Evolutionary conservation across 2,888 invertebrate genomes (phyloP).

Genomic region (Isoperla grammatica): DNA sequence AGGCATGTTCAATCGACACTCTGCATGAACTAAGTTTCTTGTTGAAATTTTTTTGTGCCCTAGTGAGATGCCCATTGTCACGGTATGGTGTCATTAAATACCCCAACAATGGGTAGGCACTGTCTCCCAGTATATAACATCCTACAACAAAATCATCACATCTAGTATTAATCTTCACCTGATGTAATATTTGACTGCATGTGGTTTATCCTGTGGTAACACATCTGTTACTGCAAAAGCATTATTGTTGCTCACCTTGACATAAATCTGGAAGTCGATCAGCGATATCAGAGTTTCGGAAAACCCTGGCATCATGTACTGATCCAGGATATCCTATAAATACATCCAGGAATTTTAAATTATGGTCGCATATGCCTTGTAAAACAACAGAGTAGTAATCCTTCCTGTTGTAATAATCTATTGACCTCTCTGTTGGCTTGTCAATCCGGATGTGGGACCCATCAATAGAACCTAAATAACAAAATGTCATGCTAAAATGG

Average conservation of each 20-base stretch:
- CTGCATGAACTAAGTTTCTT: no score
- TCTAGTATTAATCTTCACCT: no score
- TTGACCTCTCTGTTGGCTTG: slow-evolving; percentile 21
- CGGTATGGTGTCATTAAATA: no score
- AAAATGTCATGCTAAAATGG: no score
- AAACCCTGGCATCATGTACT: slow-evolving; percentile 28
- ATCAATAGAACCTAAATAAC: slow-evolving; percentile 22
- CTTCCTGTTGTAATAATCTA: slow-evolving; percentile 24
- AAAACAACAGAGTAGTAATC: slow-evolving; percentile 22
- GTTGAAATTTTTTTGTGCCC: no score
- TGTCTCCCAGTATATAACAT: slow-evolving; percentile 31
- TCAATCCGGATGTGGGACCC: slow-evolving; percentile 25
- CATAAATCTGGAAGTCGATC: background rate
- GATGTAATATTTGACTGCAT: no score
- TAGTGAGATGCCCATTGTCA: no score
- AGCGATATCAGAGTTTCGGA: slow-evolving; percentile 3
- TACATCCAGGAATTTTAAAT: slow-evolving; percentile 21
- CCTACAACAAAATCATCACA: no score
- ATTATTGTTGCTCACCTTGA: no score
- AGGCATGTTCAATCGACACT: no score
- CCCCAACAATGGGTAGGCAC: slow-evolving; percentile 31
- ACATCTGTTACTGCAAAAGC: no score
- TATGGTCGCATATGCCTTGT: slow-evolving; percentile 21
- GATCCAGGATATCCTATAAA: slow-evolving; percentile 27
- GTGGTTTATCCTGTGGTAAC: no score